Conservation (phyloP, 1,140 invertebrate genomes). For the Carcinoscorpius rotundicauda region DNA sequence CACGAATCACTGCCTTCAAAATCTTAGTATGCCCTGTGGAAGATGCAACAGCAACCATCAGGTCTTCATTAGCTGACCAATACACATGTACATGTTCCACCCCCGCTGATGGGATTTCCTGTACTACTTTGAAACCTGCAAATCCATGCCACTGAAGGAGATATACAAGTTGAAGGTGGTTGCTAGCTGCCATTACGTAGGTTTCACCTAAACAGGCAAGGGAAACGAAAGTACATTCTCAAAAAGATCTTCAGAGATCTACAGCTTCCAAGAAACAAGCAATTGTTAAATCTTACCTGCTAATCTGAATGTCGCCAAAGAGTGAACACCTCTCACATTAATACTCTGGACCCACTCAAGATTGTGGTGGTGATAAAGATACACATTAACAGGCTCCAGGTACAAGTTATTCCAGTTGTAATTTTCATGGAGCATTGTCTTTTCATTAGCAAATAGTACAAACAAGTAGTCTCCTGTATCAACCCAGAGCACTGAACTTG, state of each 20-base stretch:
- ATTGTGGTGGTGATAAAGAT: constrained; percentile 2
- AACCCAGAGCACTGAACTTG: constrained; percentile 2
- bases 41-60: constrained; percentile 7
- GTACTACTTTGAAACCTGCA: constrained; percentile 11
- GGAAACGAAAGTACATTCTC: not conserved
- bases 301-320: constrained; percentile 7
- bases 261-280: not conserved
- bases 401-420: not conserved
- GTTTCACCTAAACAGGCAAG: constrained; percentile 10
- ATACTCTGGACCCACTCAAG: constrained; percentile 2
- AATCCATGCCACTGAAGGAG: constrained; percentile 8
- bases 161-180: constrained; percentile 8
- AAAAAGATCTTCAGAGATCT: not conserved
- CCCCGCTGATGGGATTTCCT: constrained; percentile 9
- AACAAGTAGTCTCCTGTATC: not conserved
- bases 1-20: constrained; percentile 4
- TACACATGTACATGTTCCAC: constrained; percentile 2
- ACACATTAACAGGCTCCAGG: constrained; percentile 7
- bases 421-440: constrained; percentile 2
- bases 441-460: constrained; percentile 9
- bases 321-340: constrained; percentile 5
- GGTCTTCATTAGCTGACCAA: not conserved
- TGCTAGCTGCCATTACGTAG: constrained; percentile 10
- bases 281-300: not conserved
- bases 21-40: constrained; percentile 5